Percentiles rank a stretch among this genome's conserved stretches.
These are phyloP conservation scores for Dastarcus helophoroides DNA, from an alignment of 2,888 invertebrate species.

Conservation along the genomic window DNA sequence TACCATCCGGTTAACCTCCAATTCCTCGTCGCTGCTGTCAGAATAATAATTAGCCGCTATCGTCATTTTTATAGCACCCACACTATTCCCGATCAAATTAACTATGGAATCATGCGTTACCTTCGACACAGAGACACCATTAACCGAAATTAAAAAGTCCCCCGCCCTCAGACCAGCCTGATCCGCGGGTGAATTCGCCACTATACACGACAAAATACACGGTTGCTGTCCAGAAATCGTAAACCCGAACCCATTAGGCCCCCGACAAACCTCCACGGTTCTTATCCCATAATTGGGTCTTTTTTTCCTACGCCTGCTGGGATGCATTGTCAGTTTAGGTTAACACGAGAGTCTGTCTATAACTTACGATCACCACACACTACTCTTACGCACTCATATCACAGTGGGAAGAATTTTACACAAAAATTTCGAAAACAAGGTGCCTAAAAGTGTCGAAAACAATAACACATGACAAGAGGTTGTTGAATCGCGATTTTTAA, in stretches of 20 bases:
- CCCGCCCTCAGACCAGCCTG: conserved; percentile 82
- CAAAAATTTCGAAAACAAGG: too few relatives aligned
- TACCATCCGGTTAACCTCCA: conserved; percentile 40
- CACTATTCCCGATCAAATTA: conserved; percentile 75
- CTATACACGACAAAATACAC: conserved; percentile 89
- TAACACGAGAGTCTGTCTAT: too few relatives aligned
- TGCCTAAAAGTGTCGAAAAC: too few relatives aligned
- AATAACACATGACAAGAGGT: too few relatives aligned
- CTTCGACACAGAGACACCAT: conserved; percentile 83
- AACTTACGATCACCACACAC: not conserved
- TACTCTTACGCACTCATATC: too few relatives aligned
- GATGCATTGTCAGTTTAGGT: conserved; percentile 40
- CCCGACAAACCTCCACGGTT: conserved; percentile 75
- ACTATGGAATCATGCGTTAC: conserved; percentile 90
- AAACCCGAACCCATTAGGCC: conserved; percentile 90
- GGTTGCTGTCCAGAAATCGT: conserved; percentile 96
- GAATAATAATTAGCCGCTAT: conserved; percentile 81
- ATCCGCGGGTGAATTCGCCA: conserved; percentile 81
- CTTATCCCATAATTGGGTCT: conserved; percentile 63
- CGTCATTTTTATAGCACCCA: conserved; percentile 70
- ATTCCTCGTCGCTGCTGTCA: conserved; percentile 73
- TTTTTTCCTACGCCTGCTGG: conserved; percentile 55
- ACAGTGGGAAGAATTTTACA: too few relatives aligned
- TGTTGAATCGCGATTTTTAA: too few relatives aligned
- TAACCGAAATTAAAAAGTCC: conserved; percentile 85